Conservation (phyloP, 37 sponge, comb jelly and placozoan genomes). For the Chondrilla cf. caribensis region DNA sequence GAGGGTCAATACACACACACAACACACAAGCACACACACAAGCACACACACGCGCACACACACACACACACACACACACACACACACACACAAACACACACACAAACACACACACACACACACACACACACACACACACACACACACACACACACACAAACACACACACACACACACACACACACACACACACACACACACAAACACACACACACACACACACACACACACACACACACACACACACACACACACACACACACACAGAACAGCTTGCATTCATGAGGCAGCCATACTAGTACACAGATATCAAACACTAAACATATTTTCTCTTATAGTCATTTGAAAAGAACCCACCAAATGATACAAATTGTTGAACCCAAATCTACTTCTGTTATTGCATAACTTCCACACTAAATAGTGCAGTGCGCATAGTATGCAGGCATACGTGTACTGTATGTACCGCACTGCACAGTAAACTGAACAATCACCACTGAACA, state of each 20-base stretch:
- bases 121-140: conserved; percentile 25
- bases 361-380: too few species aligned
- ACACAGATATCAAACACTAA: too few species aligned
- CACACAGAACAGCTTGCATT: background rate
- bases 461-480: too few species aligned
- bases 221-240: conserved; percentile 25
- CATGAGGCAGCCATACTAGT: too few species aligned
- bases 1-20: too few species aligned
- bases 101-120: background rate
- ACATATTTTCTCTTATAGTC: too few species aligned
- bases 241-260: conserved; percentile 27
- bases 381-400: too few species aligned
- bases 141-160: conserved; percentile 11
- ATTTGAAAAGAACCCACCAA: too few species aligned
- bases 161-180: conserved; percentile 27
- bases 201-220: conserved; percentile 19
- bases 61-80: background rate
- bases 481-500: too few species aligned
- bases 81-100: conserved; percentile 7
- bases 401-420: too few species aligned
- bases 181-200: conserved; percentile 27
- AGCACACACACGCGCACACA: background rate
- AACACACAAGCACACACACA: background rate
- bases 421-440: too few species aligned
- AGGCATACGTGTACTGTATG: too few species aligned